Conservation (phyloP, 2,113 vertebrate genomes). For the Brachypteracias leptosomus region DNA sequence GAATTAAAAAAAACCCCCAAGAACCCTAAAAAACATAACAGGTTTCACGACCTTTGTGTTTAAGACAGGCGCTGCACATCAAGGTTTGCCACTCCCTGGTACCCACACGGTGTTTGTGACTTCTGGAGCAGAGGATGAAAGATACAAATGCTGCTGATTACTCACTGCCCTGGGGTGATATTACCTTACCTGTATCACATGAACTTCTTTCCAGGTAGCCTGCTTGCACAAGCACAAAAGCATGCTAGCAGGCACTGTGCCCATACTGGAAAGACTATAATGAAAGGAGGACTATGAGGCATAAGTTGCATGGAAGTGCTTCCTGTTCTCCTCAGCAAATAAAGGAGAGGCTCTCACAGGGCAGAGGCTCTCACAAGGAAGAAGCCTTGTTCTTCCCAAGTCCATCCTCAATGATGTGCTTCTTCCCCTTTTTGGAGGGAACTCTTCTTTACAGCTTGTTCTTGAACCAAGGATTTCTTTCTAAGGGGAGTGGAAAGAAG, state of each 20-base stretch:
- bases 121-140: background rate
- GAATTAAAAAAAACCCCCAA: background rate
- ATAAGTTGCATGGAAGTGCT: background rate
- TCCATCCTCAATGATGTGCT: background rate
- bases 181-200: background rate
- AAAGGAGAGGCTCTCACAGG: background rate
- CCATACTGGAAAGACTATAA: background rate
- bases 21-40: rapidly evolving
- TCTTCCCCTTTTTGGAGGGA: background rate
- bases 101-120: background rate
- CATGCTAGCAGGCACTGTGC: background rate
- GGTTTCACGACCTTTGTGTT: background rate
- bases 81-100: background rate
- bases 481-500: background rate
- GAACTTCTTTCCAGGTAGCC: background rate
- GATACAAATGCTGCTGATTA: background rate
- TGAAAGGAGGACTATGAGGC: background rate
- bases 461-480: background rate
- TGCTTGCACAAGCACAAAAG: constrained; percentile 27
- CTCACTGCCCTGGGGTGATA: background rate
- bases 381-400: background rate
- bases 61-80: background rate
- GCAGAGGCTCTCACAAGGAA: background rate
- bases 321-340: background rate
- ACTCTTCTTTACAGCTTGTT: background rate